phyloP scores from a whole-genome alignment of 2,888 invertebrate species.

The Micoletzkya japonica region DNA sequence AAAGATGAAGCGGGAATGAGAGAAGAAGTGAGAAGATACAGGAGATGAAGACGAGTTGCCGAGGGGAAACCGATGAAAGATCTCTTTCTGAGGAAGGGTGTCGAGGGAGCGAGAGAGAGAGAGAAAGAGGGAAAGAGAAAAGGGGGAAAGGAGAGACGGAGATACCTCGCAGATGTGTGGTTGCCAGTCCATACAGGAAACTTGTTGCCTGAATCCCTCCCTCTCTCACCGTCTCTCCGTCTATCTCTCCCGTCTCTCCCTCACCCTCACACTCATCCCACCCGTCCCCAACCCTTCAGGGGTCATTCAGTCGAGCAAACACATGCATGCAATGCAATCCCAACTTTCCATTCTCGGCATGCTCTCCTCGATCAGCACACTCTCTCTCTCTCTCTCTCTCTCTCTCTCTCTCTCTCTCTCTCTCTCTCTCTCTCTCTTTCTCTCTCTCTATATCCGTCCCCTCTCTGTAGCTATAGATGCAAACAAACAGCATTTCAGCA shows the following conservation, averaged over 20 bases:
- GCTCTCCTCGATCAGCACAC: background rate
- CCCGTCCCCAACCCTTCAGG: too few species aligned
- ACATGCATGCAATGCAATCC: too few species aligned
- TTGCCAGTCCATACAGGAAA: too few species aligned
- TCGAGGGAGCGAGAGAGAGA: background rate
- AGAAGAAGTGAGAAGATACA: background rate
- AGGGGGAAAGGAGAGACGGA: background rate
- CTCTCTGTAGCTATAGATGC: too few species aligned
- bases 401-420: slow-evolving; percentile 8
- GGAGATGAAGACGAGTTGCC: background rate
- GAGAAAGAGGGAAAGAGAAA: background rate
- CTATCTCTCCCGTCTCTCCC: too few species aligned
- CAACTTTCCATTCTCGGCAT: too few species aligned
- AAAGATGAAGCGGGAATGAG: background rate
- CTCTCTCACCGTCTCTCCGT: too few species aligned
- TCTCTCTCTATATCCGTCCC: background rate
- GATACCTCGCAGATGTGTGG: background rate
- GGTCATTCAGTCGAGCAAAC: too few species aligned
- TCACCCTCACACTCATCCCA: too few species aligned
- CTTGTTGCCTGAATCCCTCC: too few species aligned
- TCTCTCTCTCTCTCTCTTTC: slow-evolving; percentile 9
- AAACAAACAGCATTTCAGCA: too few species aligned
- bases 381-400: slow-evolving; percentile 3
- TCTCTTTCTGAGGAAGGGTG: background rate
- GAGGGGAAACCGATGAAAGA: background rate